A percentile compares a stretch with the other conserved stretches of the same genome.
phyloP scores from a whole-genome alignment of 30 jellyfish, hydroid and myxozoan species.

The Catostylus mosaicus region DNA sequence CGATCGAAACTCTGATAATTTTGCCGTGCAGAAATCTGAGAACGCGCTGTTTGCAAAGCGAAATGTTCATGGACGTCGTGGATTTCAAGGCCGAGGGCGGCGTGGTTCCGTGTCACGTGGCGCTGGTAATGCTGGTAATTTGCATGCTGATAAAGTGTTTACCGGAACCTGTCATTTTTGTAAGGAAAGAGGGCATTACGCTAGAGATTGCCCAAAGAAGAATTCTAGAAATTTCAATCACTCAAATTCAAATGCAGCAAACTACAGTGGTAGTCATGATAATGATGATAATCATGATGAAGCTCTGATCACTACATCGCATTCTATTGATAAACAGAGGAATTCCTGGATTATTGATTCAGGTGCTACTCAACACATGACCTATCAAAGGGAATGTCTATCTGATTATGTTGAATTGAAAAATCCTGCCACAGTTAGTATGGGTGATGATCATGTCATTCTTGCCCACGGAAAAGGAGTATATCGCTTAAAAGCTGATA shows the following conservation, averaged over 20 bases:
- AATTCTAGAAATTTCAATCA: conserved; percentile 7
- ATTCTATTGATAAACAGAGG: too few species aligned
- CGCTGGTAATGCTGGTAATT: neutral
- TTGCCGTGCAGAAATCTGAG: conserved; percentile 1
- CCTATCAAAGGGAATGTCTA: conserved; percentile 27
- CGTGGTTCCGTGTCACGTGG: neutral
- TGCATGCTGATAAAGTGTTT: neutral
- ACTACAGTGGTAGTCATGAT: neutral
- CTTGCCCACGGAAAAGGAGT: conserved; percentile 52
- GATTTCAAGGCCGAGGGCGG: conserved; percentile 1
- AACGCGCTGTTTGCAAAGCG: conserved; percentile 29
- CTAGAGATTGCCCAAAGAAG: conserved; percentile 54
- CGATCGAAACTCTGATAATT: conserved; percentile 16
- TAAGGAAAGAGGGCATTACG: conserved; percentile 46
- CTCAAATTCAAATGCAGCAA: too few species aligned
- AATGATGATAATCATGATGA: neutral
- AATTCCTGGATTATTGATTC: conserved; percentile 42
- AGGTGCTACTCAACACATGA: conserved; percentile 46
- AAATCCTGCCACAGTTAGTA: conserved; percentile 24
- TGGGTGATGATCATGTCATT: conserved; percentile 33
- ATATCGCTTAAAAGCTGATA: conserved; percentile 27
- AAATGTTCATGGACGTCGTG: neutral
- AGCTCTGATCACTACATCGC: conserved; percentile 30
- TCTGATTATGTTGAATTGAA: conserved; percentile 40
- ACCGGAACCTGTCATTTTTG: conserved; percentile 59